Evolutionary conservation across 2,113 vertebrate genomes (phyloP).

Genomic region (Casuarius casuarius): DNA sequence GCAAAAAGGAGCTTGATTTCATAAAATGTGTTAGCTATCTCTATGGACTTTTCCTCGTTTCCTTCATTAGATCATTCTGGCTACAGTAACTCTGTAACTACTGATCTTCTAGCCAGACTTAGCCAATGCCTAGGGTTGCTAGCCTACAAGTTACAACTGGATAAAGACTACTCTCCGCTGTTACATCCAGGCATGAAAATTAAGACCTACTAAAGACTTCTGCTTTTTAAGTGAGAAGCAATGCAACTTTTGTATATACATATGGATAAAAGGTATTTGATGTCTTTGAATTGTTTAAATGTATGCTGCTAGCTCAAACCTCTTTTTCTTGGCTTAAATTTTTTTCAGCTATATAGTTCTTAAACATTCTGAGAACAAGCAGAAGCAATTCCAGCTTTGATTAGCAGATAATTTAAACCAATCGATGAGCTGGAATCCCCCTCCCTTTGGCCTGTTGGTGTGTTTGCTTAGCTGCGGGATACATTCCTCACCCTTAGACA

Average conservation of each 20-base stretch:
- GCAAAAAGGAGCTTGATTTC: neutral
- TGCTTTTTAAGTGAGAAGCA: neutral
- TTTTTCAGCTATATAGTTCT: neutral
- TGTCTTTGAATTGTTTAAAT: neutral
- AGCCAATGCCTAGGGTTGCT: neutral
- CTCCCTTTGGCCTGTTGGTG: neutral
- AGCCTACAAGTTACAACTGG: neutral
- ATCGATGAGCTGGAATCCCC: neutral
- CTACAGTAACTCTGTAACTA: neutral
- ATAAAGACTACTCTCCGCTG: neutral
- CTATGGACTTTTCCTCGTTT: neutral
- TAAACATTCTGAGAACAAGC: neutral
- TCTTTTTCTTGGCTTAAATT: neutral
- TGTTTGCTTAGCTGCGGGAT: conserved; percentile 10
- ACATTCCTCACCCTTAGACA: neutral
- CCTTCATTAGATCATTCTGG: neutral
- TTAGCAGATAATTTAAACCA: neutral
- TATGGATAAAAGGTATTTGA: neutral
- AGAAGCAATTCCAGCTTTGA: neutral
- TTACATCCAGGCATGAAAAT: neutral
- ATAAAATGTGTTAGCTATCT: neutral
- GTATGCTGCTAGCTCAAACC: neutral
- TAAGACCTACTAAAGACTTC: neutral
- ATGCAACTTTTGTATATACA: neutral
- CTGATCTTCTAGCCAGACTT: neutral